Conservation (phyloP, 1,140 invertebrate genomes). For the Macrobrachium rosenbergii region DNA sequence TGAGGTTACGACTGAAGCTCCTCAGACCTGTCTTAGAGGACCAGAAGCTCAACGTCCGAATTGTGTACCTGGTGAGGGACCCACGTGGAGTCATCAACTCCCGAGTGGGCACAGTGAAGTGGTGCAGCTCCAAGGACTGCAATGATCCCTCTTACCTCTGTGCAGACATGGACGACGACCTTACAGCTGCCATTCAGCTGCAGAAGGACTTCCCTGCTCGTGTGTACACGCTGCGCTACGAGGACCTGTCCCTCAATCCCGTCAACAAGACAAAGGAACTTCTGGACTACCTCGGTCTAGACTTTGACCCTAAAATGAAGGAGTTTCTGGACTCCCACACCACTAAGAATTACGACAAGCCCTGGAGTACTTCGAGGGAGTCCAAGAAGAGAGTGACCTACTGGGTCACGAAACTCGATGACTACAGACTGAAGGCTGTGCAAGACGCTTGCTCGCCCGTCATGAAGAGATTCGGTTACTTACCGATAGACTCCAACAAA, state of each 20-base stretch:
- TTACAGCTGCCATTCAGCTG: slow-evolving; percentile 80
- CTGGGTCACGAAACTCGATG: slow-evolving; percentile 60
- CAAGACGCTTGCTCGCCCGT: slow-evolving; percentile 55
- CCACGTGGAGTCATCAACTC: slow-evolving; percentile 89
- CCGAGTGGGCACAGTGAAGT: slow-evolving; percentile 73
- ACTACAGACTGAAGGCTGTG: slow-evolving; percentile 41
- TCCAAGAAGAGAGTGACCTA: slow-evolving; percentile 74
- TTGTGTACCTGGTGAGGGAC: slow-evolving; percentile 85
- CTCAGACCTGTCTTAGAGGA: slow-evolving; percentile 81
- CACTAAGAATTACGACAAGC: slow-evolving; percentile 81
- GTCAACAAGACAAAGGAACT: slow-evolving; percentile 79
- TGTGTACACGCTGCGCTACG: slow-evolving; percentile 86
- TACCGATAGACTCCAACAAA: slow-evolving; percentile 28
- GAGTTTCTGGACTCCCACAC: slow-evolving; percentile 86
- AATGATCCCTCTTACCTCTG: slow-evolving; percentile 82
- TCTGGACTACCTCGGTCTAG: slow-evolving; percentile 81
- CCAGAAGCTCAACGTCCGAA: slow-evolving; percentile 79
- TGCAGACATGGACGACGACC: slow-evolving; percentile 85
- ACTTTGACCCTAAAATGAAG: slow-evolving; percentile 79
- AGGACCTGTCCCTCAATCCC: slow-evolving; percentile 85
- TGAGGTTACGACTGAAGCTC: slow-evolving; percentile 80
- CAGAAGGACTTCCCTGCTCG: slow-evolving; percentile 78
- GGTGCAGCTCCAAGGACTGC: slow-evolving; percentile 88
- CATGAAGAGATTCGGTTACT: slow-evolving; percentile 65
- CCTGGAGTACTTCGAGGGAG: slow-evolving; percentile 87